Evolutionary conservation across 1,140 invertebrate genomes (phyloP), one percentile per base, ranked within the genome.

Genomic region (Anadara kagoshimensis): DNA sequence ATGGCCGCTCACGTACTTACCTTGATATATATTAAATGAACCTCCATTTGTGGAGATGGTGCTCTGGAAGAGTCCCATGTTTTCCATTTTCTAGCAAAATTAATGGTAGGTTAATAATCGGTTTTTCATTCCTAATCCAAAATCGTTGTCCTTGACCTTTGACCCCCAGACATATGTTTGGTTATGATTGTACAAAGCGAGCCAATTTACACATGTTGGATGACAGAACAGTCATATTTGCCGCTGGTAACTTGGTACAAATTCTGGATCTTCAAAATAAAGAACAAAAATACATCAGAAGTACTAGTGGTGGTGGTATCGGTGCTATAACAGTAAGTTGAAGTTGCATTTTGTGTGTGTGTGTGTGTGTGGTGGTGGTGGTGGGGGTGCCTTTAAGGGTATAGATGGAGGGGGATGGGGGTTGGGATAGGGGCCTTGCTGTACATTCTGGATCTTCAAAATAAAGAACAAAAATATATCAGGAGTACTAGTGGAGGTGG

Each of bases 101-200:
- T n/a, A n/a, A n/a, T n/a, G n/a, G n/a, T n/a, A n/a, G n/a, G n/a
- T n/a, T n/a, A n/a, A n/a, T n/a, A n/a, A n/a, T n/a, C n/a, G n/a
- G n/a, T n/a, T n/a, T n/a, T n/a, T n/a, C n/a, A n/a, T n/a, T n/a
- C n/a, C n/a, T n/a, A n/a, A n/a, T n/a, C n/a, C n/a, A n/a, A n/a
- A n/a, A n/a, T n/a, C n/a, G 29, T 36, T 36, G 29, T 69, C 65
- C 75, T 75, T 79, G 61, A 76, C 59, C 16, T 29, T 36, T 36
- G 11, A 12, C n/a, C 14, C 20, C 49, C 47, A 88, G 88, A 88
- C 90, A 95, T 90, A 96, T 95, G 0, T 96, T 93, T 88, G 95
- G 95, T n/a, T 97, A 96, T 83, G 93, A 97, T 83, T 96, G 94
- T 84, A 92, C 91, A 72, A 94, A 93, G 75, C 91, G 93, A 59